phyloP scores from a whole-genome alignment of 2,888 invertebrate species.

The Ornithoptera priamus region DNA sequence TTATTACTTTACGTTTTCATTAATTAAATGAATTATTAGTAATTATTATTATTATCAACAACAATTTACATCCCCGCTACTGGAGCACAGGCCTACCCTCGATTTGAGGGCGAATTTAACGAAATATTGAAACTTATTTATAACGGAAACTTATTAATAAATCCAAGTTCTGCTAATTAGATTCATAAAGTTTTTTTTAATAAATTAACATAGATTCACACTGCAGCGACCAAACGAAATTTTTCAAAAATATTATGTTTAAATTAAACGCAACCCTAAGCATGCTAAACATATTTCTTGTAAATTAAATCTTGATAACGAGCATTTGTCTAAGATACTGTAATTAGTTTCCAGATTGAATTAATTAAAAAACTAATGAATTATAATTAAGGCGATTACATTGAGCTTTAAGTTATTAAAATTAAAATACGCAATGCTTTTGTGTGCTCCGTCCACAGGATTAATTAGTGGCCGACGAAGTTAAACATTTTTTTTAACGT shows the following conservation, averaged over 20 bases:
- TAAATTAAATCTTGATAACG: conserved; percentile 55
- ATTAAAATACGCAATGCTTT: conserved; percentile 30
- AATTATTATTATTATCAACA: too few species aligned
- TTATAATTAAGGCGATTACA: conserved; percentile 61
- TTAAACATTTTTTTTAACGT: conserved; percentile 21
- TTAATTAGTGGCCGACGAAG: conserved; percentile 27
- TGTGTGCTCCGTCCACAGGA: conserved; percentile 29
- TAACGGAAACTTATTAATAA: background rate
- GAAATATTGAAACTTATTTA: too few species aligned
- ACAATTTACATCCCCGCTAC: too few species aligned
- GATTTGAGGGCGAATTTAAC: too few species aligned
- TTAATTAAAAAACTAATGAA: conserved; percentile 57
- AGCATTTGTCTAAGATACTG: conserved; percentile 60
- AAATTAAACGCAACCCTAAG: conserved; percentile 29
- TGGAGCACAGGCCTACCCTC: too few species aligned
- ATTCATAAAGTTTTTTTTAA: background rate
- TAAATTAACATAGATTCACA: background rate
- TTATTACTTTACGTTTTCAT: too few species aligned
- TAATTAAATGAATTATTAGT: too few species aligned
- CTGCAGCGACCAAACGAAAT: background rate
- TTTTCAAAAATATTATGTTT: conserved; percentile 8
- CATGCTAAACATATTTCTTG: conserved; percentile 47
- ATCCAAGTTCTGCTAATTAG: background rate
- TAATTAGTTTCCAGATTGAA: conserved; percentile 62
- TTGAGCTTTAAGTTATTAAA: conserved; percentile 47